Evolutionary conservation across 1,140 invertebrate species (phyloP).

Genomic region (Arctopsyche grandis): DNA sequence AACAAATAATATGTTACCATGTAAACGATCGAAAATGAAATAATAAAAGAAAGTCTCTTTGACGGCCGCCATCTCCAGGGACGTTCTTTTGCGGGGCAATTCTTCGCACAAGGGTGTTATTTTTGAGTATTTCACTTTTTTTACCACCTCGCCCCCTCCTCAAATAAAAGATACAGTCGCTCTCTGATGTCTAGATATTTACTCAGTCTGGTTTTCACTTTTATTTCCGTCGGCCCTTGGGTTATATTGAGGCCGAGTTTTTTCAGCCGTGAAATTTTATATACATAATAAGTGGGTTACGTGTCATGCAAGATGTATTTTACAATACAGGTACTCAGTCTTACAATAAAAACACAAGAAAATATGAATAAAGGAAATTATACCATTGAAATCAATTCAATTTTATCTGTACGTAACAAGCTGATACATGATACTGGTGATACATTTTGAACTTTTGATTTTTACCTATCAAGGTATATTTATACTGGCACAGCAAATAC

Average conservation of each 20-base stretch:
- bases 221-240: neutral
- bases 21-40: neutral
- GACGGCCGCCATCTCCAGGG: neutral
- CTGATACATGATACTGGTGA: too few species aligned
- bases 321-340: too few species aligned
- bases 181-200: neutral
- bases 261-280: neutral
- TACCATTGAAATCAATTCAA: too few species aligned
- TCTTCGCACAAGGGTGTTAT: neutral
- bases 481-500: too few species aligned
- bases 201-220: neutral
- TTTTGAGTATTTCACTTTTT: neutral
- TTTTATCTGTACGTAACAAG: too few species aligned
- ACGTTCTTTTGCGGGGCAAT: neutral
- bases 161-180: neutral
- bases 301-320: too few species aligned
- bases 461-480: too few species aligned
- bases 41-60: neutral
- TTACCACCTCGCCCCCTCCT: neutral
- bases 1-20: neutral
- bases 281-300: neutral
- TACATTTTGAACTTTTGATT: too few species aligned
- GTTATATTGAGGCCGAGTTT: too few species aligned
- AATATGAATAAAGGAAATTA: too few species aligned
- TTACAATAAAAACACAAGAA: too few species aligned